These are phyloP conservation scores for Lipophrys pholis DNA, from an alignment of 2,113 vertebrate species.

Conservation along the genomic window DNA sequence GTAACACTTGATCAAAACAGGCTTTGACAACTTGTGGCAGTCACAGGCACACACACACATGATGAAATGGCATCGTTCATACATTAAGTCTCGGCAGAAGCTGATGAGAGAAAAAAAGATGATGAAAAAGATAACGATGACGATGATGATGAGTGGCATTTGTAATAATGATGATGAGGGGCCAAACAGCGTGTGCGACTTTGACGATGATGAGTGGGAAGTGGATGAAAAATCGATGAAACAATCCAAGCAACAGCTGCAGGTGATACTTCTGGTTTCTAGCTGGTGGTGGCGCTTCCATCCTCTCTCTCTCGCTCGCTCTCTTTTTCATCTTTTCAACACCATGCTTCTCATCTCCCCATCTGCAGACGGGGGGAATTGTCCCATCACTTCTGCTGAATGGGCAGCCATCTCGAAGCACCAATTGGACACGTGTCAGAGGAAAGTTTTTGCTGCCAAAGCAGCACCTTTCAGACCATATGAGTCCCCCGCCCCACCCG, in stretches of 20 bases:
- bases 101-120: constrained; percentile 7
- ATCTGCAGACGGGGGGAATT: constrained; percentile 67
- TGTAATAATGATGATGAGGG: constrained; percentile 1
- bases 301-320: neutral
- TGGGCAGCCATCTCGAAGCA: constrained; percentile 66
- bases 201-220: constrained; percentile 51
- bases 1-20: no score
- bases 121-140: constrained; percentile 21
- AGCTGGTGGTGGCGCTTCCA: constrained; percentile 29
- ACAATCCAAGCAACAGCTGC: constrained; percentile 30
- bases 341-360: constrained; percentile 54
- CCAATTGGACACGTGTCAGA: constrained; percentile 73
- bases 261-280: constrained; percentile 57
- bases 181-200: constrained; percentile 31
- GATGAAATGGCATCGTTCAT: constrained; percentile 20
- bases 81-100: neutral
- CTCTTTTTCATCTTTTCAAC: constrained; percentile 32
- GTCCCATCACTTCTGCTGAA: constrained; percentile 76
- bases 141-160: constrained; percentile 19
- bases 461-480: constrained; percentile 72
- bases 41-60: neutral
- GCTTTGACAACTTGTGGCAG: neutral
- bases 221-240: constrained; percentile 61
- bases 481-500: constrained; percentile 39
- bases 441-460: constrained; percentile 74